phyloP scores from a whole-genome alignment of 1,140 invertebrate species.

The Danaus plexippus region DNA sequence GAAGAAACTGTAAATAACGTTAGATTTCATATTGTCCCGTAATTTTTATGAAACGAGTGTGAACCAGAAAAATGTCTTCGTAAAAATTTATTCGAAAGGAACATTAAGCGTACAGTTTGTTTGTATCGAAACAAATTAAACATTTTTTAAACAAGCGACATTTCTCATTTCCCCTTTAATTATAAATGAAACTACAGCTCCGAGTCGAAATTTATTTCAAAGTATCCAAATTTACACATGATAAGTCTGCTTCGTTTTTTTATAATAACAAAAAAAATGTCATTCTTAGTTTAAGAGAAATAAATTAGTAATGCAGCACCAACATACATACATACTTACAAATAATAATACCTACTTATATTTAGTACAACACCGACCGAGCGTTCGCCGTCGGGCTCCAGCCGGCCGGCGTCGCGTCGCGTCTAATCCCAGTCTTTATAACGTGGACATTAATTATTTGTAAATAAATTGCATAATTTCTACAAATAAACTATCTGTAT shows the following conservation, averaged over 20 bases:
- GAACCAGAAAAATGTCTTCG: no score
- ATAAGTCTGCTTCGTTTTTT: conserved; percentile 50
- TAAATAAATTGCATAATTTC: conserved; percentile 1
- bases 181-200: conserved; percentile 37
- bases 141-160: conserved; percentile 11
- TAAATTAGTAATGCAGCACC: conserved; percentile 66
- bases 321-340: conserved; percentile 54
- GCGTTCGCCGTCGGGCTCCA: no score
- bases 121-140: conserved; percentile 5
- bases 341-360: conserved; percentile 38
- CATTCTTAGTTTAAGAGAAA: conserved; percentile 48
- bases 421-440: conserved; percentile 5
- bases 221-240: conserved; percentile 62
- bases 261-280: conserved; percentile 33
- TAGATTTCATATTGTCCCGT: no score
- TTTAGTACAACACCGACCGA: conserved; percentile 5
- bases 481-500: neutral
- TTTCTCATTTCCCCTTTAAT: no score
- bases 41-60: no score
- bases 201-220: conserved; percentile 58
- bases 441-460: conserved; percentile 4
- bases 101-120: conserved; percentile 8
- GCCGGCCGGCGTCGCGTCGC: conserved; percentile 3
- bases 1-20: no score
- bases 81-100: neutral